phyloP scores from a whole-genome alignment of 2,113 vertebrate genomes.

The Hypanus sabinus region DNA sequence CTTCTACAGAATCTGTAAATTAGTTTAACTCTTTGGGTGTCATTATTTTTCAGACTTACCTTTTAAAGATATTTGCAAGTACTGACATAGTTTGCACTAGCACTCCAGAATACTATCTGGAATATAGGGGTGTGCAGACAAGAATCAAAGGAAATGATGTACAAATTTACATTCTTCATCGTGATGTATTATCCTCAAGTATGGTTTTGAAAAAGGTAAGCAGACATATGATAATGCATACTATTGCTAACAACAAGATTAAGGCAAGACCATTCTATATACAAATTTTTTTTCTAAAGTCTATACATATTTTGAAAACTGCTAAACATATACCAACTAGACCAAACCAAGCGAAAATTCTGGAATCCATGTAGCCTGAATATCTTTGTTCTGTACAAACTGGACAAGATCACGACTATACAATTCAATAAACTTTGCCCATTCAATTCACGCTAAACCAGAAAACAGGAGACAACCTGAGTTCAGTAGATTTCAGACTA shows the following conservation, averaged over 20 bases:
- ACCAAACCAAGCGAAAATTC: not conserved
- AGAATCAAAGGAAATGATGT: not conserved
- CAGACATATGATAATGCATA: not conserved
- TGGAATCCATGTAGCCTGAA: not conserved
- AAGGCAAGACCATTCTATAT: not conserved
- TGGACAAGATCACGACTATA: not conserved
- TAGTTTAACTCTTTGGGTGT: not conserved
- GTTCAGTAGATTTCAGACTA: not conserved
- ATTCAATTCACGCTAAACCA: not conserved
- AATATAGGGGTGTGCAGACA: not conserved
- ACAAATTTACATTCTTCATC: not conserved
- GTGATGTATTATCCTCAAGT: not conserved
- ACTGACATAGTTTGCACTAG: not conserved
- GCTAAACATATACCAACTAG: not conserved
- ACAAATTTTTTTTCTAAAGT: constrained; percentile 17
- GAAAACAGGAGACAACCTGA: not conserved
- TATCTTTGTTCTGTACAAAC: not conserved
- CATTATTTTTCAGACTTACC: not conserved
- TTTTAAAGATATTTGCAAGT: not conserved
- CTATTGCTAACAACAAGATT: not conserved
- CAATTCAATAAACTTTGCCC: not conserved
- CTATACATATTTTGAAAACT: constrained; percentile 21
- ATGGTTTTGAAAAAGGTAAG: not conserved
- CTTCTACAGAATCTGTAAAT: not conserved
- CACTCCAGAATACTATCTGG: not conserved